These are phyloP conservation scores for Sipha maydis DNA, from an alignment of 2,888 invertebrate species.

Conservation along the genomic window DNA sequence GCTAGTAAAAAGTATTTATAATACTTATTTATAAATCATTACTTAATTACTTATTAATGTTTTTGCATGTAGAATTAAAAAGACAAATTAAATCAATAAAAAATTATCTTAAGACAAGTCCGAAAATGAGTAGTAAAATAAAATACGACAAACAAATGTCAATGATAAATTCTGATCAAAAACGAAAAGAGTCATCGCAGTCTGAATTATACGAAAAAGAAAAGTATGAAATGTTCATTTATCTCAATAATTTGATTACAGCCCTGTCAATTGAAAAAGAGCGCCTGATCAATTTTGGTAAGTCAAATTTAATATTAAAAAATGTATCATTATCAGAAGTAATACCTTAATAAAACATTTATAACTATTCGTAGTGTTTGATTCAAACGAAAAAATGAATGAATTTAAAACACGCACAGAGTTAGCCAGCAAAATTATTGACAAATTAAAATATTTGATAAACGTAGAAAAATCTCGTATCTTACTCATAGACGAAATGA, in stretches of 20 bases:
- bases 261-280: slow-evolving; percentile 8
- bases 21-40: no score
- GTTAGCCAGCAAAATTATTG: not conserved
- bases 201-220: slow-evolving; percentile 10
- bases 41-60: no score
- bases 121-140: no score
- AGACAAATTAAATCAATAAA: no score
- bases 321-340: not conserved
- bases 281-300: not conserved
- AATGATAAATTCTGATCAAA: no score
- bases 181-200: not conserved
- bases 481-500: not conserved
- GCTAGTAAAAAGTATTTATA: no score
- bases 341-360: not conserved
- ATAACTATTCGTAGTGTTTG: not conserved
- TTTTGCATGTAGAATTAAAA: no score
- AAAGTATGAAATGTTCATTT: not conserved
- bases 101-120: no score
- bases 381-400: not conserved
- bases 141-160: no score
- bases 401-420: not conserved
- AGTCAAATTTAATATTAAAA: not conserved
- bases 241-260: slow-evolving; percentile 34
- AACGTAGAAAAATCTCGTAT: slow-evolving; percentile 5
- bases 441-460: not conserved